Evolutionary conservation across 2,113 vertebrate species (phyloP).

Genomic region (Scopus umbretta): DNA sequence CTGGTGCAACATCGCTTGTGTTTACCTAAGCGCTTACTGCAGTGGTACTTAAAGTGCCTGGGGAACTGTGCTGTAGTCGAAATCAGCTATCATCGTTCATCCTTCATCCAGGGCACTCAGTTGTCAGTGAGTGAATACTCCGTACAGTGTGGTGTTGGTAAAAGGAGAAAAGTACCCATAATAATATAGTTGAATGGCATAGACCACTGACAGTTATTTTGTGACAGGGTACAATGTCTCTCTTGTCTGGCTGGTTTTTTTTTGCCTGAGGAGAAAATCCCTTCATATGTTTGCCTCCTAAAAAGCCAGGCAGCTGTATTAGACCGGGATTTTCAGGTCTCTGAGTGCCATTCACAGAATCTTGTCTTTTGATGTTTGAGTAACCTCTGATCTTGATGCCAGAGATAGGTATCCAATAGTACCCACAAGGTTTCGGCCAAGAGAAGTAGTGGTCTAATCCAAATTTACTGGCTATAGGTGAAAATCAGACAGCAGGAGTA

Average conservation of each 20-base stretch:
- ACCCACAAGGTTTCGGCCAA: neutral
- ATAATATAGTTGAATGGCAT: neutral
- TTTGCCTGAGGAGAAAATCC: neutral
- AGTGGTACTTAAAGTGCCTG: too few relatives aligned
- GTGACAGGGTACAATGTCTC: neutral
- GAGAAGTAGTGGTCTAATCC: neutral
- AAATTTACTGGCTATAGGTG: neutral
- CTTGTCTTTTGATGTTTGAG: neutral
- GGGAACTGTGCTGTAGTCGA: neutral
- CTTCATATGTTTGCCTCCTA: neutral
- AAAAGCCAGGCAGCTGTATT: neutral
- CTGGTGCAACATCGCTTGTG: neutral
- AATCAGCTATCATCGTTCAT: accelerated
- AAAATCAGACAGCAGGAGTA: neutral
- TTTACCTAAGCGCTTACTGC: neutral
- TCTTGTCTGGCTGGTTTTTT: neutral
- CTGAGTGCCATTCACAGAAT: neutral
- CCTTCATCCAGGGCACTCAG: accelerated
- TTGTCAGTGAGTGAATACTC: neutral
- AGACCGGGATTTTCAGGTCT: neutral
- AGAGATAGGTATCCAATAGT: accelerated
- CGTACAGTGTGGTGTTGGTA: accelerated
- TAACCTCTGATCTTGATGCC: neutral
- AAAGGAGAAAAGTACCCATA: neutral
- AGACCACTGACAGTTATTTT: neutral